These are phyloP conservation scores for Globodera rostochiensis DNA, from an alignment of 1,140 invertebrate species.

Conservation along the genomic window DNA sequence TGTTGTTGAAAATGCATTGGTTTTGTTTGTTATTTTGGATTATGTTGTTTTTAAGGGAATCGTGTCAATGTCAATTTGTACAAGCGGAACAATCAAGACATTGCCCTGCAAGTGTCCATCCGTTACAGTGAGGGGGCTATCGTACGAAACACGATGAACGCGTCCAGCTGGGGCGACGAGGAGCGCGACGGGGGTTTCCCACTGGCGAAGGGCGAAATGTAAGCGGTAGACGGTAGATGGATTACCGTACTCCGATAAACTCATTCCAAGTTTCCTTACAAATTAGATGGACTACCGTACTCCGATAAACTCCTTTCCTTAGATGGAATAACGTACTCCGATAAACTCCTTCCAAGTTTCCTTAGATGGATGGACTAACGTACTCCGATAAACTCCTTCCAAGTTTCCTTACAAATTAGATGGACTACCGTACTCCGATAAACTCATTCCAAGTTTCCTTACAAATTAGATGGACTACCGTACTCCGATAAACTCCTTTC, in stretches of 20 bases:
- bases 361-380: no score
- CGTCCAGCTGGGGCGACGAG: constrained; percentile 59
- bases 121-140: constrained; percentile 63
- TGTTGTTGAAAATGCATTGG: background rate
- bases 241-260: background rate
- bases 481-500: no score
- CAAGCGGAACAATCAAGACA: constrained; percentile 55
- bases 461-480: no score
- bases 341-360: no score
- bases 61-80: constrained; percentile 64
- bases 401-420: no score
- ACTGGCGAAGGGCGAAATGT: constrained; percentile 61
- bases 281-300: no score
- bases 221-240: background rate
- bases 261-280: background rate
- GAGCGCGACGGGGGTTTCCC: constrained; percentile 62
- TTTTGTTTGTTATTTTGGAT: background rate
- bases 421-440: no score
- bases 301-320: background rate
- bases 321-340: no score
- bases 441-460: no score
- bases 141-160: constrained; percentile 61
- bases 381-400: no score
- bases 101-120: constrained; percentile 62
- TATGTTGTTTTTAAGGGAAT: constrained; percentile 45